Evolutionary conservation across 2,797 vertebrate species (phyloP), one percentile per base, ranked within the genome.

Genomic region (Mormyrus proboscirostris): DNA sequence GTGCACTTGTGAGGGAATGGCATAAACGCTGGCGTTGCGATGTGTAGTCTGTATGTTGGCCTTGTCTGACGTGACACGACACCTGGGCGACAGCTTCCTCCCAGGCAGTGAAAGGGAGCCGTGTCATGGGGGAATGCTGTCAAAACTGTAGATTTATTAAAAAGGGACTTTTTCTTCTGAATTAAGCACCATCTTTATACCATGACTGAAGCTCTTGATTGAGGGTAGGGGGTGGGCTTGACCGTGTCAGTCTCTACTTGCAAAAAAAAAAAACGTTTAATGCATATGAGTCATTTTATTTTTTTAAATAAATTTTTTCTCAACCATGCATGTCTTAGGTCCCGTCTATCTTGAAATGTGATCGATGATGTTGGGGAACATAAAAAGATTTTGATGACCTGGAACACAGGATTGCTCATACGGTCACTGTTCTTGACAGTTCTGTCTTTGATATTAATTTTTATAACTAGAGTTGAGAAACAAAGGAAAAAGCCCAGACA

Each of bases 251-350:
- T 73, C 69, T 73, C 33, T 73, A 73, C 33, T 38, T 76, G 69
- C 33, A 19, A 76, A 76, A 59, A 62, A 33, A 49, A 59, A 14
- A 69, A 47, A 82, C 19, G 41, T 47, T 82, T 44, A 47, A 82
- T 82, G 73, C 16, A n/a, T 44, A 82, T 22, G 19, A 82, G 41
- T 82, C 16, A 47, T 9, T 82, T 82, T 82, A 82, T 82, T 82
- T 82, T 82, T 82, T 82, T 82, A 76, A 76, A 76, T 76, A 76
- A 76, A 76, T 41, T 29, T 44, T 79, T 79, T 79, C 38, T 79
- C 19, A 79, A 44, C 9, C 73, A 79, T 47, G 41, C 19, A 82
- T 47, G 41, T 47, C 41, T 44, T 22, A 47, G 76, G 73, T 44
- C 29, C 1, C 1, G 3, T 76, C 69, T 76, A 2, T 76, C 19